Base-by-base conservation (phyloP, 1,140 invertebrate species). In the Paraescarpia echinospica region DNA sequence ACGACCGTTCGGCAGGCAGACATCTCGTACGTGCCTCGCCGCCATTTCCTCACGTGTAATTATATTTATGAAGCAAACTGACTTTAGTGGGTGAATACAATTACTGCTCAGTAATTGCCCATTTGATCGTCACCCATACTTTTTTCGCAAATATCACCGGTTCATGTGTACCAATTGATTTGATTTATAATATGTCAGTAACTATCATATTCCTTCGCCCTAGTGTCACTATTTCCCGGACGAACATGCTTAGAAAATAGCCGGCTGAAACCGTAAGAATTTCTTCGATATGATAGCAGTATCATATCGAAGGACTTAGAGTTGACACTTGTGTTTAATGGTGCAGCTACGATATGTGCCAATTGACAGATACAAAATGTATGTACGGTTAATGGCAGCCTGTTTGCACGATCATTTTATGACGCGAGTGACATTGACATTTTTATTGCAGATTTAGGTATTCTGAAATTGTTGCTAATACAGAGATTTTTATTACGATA, bases 271-370 rank as follows among this genome's bases (percentile, higher is more conserved):
- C 18, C 48, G 1, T 51, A 51, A 9, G 48, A 51, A 6, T 77
- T 77, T 18, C 59, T 77, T 77, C 59, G 59, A 77, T 31, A 4
- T 77, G 2, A 77, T 31, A 77, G 59, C 59, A 31, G 59, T 2
- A 77, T 2, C 59, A 77, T 27, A 31, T 77, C 2, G 59, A 77
- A 77, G 22, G 59, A 77, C 59, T 22, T 27, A 77, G 59, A 77
- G 59, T 77, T 77, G 59, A 77, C 59, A 77, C 59, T 77, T 27
- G 59, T 77, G 59, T 77, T 77, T 77, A 77, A 77, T 77, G 59
- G 22, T 77, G 59, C 59, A 31, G 14, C 59, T 77, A 77, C 59
- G 12, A 77, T 77, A 18, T 18, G 18, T 18, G 59, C 59, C 59
- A 77, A 31, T 2, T 2, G 22, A 12, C 27, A 77, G 22, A 77